phyloP scores from a whole-genome alignment of 2,888 invertebrate species.

The Dryomyza anilis region DNA sequence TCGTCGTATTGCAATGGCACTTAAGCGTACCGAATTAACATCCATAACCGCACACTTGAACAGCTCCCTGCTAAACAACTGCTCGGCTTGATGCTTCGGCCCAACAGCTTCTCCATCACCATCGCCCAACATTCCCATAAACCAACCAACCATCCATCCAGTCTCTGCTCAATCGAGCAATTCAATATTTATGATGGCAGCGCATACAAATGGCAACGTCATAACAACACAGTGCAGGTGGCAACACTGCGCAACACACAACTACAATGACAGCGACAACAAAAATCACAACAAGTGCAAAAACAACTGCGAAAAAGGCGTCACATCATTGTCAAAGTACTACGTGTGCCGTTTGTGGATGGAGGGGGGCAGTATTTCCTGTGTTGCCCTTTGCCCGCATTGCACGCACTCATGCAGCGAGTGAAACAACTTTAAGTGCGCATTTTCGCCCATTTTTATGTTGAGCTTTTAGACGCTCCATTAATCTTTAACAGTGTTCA shows the following conservation, averaged over 20 bases:
- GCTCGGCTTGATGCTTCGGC: no score
- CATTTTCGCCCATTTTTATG: constrained; percentile 37
- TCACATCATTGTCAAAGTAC: no score
- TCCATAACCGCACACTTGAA: no score
- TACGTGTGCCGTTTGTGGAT: no score
- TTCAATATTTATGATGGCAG: constrained; percentile 38
- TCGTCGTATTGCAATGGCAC: no score
- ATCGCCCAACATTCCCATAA: no score
- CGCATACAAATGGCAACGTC: constrained; percentile 20
- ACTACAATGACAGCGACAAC: not conserved
- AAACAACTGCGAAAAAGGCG: no score
- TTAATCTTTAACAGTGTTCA: constrained; percentile 43
- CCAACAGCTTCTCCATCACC: no score
- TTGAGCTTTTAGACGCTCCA: constrained; percentile 43
- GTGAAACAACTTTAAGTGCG: constrained; percentile 13
- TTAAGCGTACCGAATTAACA: no score
- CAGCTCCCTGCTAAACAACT: no score
- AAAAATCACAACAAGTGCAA: not conserved
- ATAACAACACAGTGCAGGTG: constrained; percentile 40
- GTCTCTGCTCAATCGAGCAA: constrained; percentile 38
- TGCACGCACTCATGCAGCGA: not conserved
- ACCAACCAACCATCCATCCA: not conserved
- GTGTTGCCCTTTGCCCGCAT: not conserved
- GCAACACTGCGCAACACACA: constrained; percentile 32
- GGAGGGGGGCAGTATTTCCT: no score